A percentile compares a stretch with the other conserved stretches of the same genome.
Evolutionary conservation across 2,888 invertebrate genomes (phyloP).

Genomic region (Julus scandinavius): DNA sequence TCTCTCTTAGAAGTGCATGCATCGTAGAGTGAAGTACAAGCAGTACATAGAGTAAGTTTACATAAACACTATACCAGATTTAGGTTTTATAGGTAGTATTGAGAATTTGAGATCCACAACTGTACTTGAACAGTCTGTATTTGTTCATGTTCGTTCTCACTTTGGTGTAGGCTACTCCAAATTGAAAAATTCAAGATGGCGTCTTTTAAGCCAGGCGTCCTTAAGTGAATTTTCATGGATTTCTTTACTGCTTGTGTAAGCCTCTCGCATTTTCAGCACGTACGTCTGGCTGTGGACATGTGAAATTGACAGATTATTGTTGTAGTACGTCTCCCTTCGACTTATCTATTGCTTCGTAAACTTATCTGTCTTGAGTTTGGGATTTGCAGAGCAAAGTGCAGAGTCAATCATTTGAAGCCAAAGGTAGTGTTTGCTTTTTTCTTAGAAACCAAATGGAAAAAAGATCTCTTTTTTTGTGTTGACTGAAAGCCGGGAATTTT

Average conservation of each 20-base stretch:
- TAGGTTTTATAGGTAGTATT: no score
- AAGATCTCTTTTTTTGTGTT: neutral
- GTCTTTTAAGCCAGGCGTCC: neutral
- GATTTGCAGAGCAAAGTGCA: slow-evolving; percentile 44
- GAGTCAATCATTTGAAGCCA: slow-evolving; percentile 40
- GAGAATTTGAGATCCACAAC: no score
- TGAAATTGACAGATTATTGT: slow-evolving; percentile 40
- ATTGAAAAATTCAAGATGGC: neutral
- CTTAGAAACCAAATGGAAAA: neutral
- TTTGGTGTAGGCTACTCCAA: no score
- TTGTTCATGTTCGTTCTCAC: no score
- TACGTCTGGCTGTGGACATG: slow-evolving; percentile 5
- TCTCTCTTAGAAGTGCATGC: no score
- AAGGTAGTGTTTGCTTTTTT: slow-evolving; percentile 46
- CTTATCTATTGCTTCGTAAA: slow-evolving; percentile 43
- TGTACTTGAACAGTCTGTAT: no score
- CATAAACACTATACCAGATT: no score
- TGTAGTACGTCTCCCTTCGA: slow-evolving; percentile 20
- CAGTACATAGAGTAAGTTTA: no score
- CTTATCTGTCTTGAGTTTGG: slow-evolving; percentile 34
- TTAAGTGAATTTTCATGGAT: slow-evolving; percentile 2
- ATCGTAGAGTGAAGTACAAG: no score
- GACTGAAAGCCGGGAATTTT: neutral
- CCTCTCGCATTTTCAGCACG: neutral
- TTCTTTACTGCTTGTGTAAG: neutral